Evolutionary conservation across 2,113 vertebrate species (phyloP).

Genomic region (Oplegnathus fasciatus): DNA sequence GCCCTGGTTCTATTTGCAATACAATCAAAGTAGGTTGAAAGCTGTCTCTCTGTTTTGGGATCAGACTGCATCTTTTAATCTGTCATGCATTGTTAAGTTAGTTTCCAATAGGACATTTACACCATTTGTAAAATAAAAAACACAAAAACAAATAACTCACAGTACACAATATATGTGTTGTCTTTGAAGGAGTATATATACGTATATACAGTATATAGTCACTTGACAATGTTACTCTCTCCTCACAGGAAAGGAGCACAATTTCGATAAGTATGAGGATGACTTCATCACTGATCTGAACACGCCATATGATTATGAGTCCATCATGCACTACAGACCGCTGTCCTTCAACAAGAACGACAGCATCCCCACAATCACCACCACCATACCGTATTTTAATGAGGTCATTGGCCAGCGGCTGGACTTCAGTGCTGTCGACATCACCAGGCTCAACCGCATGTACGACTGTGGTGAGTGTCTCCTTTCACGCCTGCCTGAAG

Average conservation of each 20-base stretch:
- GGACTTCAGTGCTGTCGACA: conserved; percentile 89
- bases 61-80: too few species aligned
- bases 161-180: too few species aligned
- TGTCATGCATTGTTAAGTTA: neutral
- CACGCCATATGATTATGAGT: conserved; percentile 95
- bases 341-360: conserved; percentile 92
- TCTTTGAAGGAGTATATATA: too few species aligned
- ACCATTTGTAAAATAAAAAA: too few species aligned
- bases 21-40: neutral
- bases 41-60: neutral
- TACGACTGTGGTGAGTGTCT: conserved; percentile 93
- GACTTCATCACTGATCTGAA: conserved; percentile 90
- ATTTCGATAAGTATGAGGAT: conserved; percentile 89
- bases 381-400: conserved; percentile 90
- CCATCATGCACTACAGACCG: conserved; percentile 92
- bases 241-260: conserved; percentile 84
- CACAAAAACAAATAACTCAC: too few species aligned
- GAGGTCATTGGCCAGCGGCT: conserved; percentile 91
- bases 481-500: neutral
- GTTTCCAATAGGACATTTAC: neutral
- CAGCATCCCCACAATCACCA: conserved; percentile 89
- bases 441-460: conserved; percentile 92
- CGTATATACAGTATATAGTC: too few species aligned
- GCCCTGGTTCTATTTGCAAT: too few species aligned
- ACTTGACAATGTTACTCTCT: neutral